These are phyloP conservation scores for Ctenochaetus hawaiiensis DNA, from an alignment of 2,797 vertebrate genomes.

Conservation along the genomic window DNA sequence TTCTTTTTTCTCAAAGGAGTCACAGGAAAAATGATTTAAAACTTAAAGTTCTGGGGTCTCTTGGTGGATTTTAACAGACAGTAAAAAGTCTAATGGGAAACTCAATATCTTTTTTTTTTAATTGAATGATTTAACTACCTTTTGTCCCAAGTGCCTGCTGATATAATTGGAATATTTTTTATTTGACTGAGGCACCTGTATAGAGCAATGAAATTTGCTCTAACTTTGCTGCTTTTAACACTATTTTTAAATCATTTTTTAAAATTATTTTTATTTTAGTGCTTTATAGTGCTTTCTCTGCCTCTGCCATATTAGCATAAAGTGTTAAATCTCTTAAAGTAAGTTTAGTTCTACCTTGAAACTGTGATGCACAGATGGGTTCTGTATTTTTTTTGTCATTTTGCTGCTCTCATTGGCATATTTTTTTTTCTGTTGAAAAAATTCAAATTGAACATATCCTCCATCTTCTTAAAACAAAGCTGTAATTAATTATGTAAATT, in stretches of 20 bases:
- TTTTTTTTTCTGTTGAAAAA: too few relatives aligned
- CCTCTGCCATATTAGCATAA: neutral
- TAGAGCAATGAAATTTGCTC: neutral
- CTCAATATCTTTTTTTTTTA: neutral
- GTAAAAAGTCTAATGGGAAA: too few relatives aligned
- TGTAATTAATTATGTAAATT: neutral
- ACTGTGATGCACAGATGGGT: neutral
- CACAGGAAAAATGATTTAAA: slow-evolving; percentile 2
- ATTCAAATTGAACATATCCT: neutral
- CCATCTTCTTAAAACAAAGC: neutral
- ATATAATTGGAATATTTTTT: neutral
- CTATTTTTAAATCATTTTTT: neutral
- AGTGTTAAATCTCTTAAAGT: neutral
- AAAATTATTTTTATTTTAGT: neutral
- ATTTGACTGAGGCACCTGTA: neutral
- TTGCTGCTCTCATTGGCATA: neutral
- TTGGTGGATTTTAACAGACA: neutral
- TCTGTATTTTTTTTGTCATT: neutral
- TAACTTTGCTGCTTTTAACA: neutral
- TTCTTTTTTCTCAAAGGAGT: slow-evolving; percentile 4
- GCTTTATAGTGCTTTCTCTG: neutral
- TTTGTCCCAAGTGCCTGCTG: neutral
- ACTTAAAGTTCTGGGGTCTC: neutral
- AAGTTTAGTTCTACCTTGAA: neutral
- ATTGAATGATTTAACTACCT: neutral